These are phyloP conservation scores for Lytechinus pictus DNA, from an alignment of 35 echinoderm and acorn worm genomes.

Conservation along the genomic window DNA sequence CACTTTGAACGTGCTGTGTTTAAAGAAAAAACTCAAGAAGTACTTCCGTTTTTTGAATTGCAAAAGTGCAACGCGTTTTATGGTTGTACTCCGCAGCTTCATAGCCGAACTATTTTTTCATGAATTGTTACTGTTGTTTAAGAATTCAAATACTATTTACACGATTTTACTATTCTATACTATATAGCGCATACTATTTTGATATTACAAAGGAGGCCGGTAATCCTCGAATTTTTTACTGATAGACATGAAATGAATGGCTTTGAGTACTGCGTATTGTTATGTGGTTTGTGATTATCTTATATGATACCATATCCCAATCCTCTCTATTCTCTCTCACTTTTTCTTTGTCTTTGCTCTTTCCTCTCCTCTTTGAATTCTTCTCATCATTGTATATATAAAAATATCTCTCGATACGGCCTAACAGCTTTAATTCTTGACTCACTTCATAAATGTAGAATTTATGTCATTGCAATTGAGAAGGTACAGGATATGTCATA, in stretches of 20 bases:
- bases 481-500: constrained; percentile 12
- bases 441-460: too few species aligned
- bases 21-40: constrained; percentile 22
- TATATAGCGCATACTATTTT: constrained; percentile 51
- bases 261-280: constrained; percentile 53
- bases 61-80: constrained; percentile 46
- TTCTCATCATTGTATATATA: background rate
- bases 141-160: constrained; percentile 47
- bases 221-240: constrained; percentile 37
- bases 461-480: background rate
- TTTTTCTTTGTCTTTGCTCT: background rate
- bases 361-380: background rate
- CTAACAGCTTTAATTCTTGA: too few species aligned
- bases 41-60: constrained; percentile 52
- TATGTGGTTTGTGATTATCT: background rate
- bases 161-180: constrained; percentile 51
- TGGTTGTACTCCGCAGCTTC: constrained; percentile 40
- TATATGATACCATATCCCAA: background rate
- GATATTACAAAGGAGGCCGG: constrained; percentile 49
- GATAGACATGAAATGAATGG: constrained; percentile 12
- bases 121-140: constrained; percentile 49
- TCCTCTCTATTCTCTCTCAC: background rate
- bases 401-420: too few species aligned
- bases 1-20: constrained; percentile 24
- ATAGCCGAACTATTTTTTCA: constrained; percentile 56